phyloP scores from a whole-genome alignment of 2,888 invertebrate genomes.

The Caprella mutica region DNA sequence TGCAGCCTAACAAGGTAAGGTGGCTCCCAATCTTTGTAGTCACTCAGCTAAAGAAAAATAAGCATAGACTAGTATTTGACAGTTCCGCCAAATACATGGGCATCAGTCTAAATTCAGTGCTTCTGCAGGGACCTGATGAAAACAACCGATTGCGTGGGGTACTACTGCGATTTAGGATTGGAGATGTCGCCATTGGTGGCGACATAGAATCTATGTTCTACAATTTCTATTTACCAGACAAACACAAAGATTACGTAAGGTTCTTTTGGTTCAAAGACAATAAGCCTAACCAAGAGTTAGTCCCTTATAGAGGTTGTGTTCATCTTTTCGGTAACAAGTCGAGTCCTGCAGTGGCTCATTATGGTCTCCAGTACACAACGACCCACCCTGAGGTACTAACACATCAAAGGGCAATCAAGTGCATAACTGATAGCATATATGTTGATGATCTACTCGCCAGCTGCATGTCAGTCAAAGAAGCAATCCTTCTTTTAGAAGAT shows the following conservation, averaged over 20 bases:
- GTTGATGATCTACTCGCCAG: no score
- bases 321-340: background rate
- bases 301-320: background rate
- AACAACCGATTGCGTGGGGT: slow-evolving; percentile 1
- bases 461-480: no score
- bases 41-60: background rate
- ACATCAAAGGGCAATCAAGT: no score
- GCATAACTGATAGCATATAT: no score
- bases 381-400: no score
- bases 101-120: background rate
- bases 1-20: no score
- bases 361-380: no score
- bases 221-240: background rate
- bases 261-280: background rate
- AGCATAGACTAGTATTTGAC: background rate
- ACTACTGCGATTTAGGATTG: background rate
- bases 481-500: no score
- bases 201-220: background rate
- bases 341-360: background rate
- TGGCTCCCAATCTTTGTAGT: background rate
- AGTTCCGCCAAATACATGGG: background rate
- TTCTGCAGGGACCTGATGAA: slow-evolving; percentile 1
- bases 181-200: background rate
- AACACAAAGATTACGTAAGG: background rate
- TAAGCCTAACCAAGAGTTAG: background rate